phyloP scores from a whole-genome alignment of 2,888 invertebrate genomes.

The Meiosimyza decipiens region DNA sequence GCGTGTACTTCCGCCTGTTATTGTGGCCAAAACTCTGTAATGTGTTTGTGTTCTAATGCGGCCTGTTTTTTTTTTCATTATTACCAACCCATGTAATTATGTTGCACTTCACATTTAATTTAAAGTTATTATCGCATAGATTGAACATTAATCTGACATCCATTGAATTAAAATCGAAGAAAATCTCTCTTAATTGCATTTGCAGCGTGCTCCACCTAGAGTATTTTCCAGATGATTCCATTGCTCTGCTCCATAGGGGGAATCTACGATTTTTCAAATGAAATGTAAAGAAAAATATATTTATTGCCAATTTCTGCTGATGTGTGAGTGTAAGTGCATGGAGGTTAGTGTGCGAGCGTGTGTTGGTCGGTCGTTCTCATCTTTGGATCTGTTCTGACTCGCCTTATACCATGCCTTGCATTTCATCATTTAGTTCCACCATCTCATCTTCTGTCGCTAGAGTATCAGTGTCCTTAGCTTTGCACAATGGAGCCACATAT shows the following conservation, averaged over 20 bases:
- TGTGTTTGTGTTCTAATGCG: too few species aligned
- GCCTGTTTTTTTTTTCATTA: too few species aligned
- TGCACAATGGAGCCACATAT: conserved; percentile 38
- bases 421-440: conserved; percentile 31
- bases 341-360: conserved; percentile 19
- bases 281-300: conserved; percentile 43
- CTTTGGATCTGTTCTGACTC: conserved; percentile 19
- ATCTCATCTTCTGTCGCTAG: not conserved
- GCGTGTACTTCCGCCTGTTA: too few species aligned
- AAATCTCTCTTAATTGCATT: conserved; percentile 36
- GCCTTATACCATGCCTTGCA: conserved; percentile 1
- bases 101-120: conserved; percentile 30
- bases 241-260: too few species aligned
- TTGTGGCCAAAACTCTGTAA: too few species aligned
- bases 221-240: not conserved
- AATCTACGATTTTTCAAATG: conserved; percentile 37
- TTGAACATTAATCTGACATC: conserved; percentile 34
- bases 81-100: conserved; percentile 24
- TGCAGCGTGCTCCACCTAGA: not conserved
- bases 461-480: conserved; percentile 38
- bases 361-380: conserved; percentile 38
- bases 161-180: conserved; percentile 36
- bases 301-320: conserved; percentile 38
- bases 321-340: conserved; percentile 19
- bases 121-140: conserved; percentile 34